Base-by-base conservation (phyloP, 2,888 invertebrate genomes). In the Loripinus fragilis region DNA sequence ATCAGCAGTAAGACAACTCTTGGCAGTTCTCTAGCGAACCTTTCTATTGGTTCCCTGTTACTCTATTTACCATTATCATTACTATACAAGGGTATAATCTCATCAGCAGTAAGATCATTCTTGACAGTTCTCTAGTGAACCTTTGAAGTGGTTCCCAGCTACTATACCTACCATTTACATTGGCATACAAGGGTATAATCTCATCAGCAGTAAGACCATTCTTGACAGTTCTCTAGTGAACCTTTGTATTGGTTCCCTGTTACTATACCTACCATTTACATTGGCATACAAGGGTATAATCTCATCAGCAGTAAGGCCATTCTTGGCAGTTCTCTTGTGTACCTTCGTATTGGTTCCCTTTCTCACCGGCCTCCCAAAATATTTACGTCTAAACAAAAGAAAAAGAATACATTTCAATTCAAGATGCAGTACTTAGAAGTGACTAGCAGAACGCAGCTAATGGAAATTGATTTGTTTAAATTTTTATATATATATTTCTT, bases 151-250 rank as follows among this genome's bases (percentile, higher is more conserved):
- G 23, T 10, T 8, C 68, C 68, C 15, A n/a, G n/a, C n/a, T n/a
- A n/a, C n/a, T n/a, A n/a, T n/a, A 67, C 68, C 48, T 68, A 68
- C 68, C 68, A 45, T 68, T 68, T 28, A 60, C 60, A 60, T 60
- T 60, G 12, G 42, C 45, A 48, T 68, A 68, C 28, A 68, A 28
- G 8, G 48, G 48, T 28, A 48, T 42, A 25, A 42, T 66, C 30
- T 68, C 68, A 30, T 41, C 45, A 12, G 68, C 25, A 7, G 68
- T 45, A 20, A 41, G 23, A 5, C 48, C 68, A 48, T 45, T 41
- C 20, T 68, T 45, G 28, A 20, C 20, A 20, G 48, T 10, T 28
- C 68, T 45, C 28, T 45, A 45, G 17, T 68, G 45, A 15, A 30
- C 45, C 28, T 38, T 68, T 23, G 30, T 42, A 28, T 38, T 68